Evolutionary conservation across 2,113 vertebrate genomes (phyloP).

Genomic region (Engystomops pustulosus): DNA sequence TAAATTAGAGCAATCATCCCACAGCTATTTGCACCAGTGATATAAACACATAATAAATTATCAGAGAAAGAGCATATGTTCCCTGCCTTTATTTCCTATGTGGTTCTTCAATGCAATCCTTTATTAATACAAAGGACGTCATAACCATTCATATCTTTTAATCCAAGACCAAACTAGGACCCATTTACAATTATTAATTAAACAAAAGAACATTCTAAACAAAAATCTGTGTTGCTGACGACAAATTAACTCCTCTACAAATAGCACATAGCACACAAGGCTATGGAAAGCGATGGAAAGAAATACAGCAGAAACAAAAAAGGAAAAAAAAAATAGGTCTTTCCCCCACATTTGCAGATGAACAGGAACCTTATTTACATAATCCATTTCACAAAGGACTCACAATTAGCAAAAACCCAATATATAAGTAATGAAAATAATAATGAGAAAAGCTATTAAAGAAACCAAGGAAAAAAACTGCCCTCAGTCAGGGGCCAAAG

Average conservation of each 20-base stretch:
- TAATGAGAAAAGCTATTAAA: neutral
- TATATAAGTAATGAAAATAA: neutral
- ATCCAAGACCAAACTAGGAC: neutral
- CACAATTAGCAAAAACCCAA: neutral
- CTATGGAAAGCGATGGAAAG: neutral
- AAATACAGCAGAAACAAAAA: too few species aligned
- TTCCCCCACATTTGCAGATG: neutral
- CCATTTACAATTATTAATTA: too few species aligned
- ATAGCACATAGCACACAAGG: too few species aligned
- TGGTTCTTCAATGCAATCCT: neutral
- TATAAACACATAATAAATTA: slow-evolving; percentile 7
- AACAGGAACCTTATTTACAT: neutral
- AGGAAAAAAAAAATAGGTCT: too few species aligned
- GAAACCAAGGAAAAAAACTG: neutral
- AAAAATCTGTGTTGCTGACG: too few species aligned
- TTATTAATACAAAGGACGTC: too few species aligned
- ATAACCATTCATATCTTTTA: too few species aligned
- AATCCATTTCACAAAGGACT: neutral
- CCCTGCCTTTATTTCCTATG: neutral
- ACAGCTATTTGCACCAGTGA: slow-evolving; percentile 15
- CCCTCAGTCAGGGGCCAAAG: neutral
- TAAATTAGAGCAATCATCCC: slow-evolving; percentile 19
- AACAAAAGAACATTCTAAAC: too few species aligned
- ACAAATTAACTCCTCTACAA: too few species aligned
- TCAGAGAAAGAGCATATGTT: neutral